Base-by-base conservation (phyloP, 2,888 invertebrate genomes). In the Taenaris catops region DNA sequence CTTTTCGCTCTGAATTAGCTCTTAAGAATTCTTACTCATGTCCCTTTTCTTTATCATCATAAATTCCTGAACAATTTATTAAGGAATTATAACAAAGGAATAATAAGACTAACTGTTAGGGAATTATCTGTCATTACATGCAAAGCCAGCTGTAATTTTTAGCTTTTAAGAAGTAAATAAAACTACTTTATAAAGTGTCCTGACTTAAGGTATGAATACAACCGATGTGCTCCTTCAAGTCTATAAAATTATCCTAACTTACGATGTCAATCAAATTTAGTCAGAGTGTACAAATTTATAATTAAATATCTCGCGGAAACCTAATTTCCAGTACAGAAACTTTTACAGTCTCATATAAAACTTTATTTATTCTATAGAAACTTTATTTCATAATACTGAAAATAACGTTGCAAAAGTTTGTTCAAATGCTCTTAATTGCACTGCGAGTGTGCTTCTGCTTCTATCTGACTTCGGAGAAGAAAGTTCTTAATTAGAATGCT, bases 401-500 rank as follows among this genome's bases (percentile, higher is more conserved):
- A 32, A 32, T 32, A 24, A 7, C 11, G 32, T 25, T 24, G 32
- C 24, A 6, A 32, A 32, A 32, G 32, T 32, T 32, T 18, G 24
- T 8, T 11, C 24, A 25, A 25, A 32, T 32, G 32, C 24, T 24
- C 24, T 24, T 32, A 25, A 32, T 32, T 24, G 32, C 24, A 32
- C 17, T 11, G n/a, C 9, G 24, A 25, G 32, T 25, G 11, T 25
- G 24, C 24, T 32, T 32, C 18, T 25, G 18, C 25, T 16, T 32
- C 18, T 32, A 11, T 24, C 24, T 17, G 24, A 32, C 18, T 31
- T 23, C 31, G 16, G 9, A 16, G 31, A 31, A 16, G 28, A 28
- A 28, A 28, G 28, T 31, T 31, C 31, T 16, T 31, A 31, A 31
- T 31, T 31, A 31, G 31, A 23, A 31, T 16, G 29, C 29, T 29